Conservation (phyloP, 2,113 vertebrate species). For the Procavia capensis region DNA sequence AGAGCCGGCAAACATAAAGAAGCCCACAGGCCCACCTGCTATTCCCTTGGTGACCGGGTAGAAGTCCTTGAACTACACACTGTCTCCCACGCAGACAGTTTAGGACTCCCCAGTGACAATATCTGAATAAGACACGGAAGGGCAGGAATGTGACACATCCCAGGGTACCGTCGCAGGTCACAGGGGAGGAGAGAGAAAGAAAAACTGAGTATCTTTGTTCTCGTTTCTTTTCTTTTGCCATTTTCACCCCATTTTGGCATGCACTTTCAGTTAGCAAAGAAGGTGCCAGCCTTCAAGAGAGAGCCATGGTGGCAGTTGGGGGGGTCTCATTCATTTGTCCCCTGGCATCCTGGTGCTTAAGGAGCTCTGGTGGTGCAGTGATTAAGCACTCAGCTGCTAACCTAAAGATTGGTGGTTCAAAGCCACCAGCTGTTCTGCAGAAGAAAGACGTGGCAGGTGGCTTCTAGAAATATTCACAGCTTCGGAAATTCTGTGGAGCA, state of each 20-base stretch:
- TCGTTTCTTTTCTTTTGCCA: neutral
- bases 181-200: constrained; percentile 64
- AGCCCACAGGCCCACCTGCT: constrained; percentile 84
- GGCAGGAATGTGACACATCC: constrained; percentile 65
- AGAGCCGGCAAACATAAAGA: constrained; percentile 78
- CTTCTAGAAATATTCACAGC: too few relatives aligned
- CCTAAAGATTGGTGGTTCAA: too few relatives aligned
- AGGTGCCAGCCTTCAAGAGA: constrained; percentile 58
- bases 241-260: constrained; percentile 56
- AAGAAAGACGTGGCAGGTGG: too few relatives aligned
- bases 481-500: too few relatives aligned
- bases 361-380: neutral
- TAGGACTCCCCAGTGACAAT: constrained; percentile 72
- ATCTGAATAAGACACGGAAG: constrained; percentile 82
- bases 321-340: constrained; percentile 53
- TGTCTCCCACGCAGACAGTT: constrained; percentile 57
- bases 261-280: constrained; percentile 66
- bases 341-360: neutral
- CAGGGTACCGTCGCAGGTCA: constrained; percentile 71
- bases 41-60: constrained; percentile 70
- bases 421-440: too few relatives aligned
- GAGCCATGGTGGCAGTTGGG: neutral
- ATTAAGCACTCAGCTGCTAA: too few relatives aligned
- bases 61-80: constrained; percentile 75
- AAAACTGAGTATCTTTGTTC: constrained; percentile 69